Base-by-base conservation (phyloP, 2,888 invertebrate species). In the Petrophora chlorosata region DNA sequence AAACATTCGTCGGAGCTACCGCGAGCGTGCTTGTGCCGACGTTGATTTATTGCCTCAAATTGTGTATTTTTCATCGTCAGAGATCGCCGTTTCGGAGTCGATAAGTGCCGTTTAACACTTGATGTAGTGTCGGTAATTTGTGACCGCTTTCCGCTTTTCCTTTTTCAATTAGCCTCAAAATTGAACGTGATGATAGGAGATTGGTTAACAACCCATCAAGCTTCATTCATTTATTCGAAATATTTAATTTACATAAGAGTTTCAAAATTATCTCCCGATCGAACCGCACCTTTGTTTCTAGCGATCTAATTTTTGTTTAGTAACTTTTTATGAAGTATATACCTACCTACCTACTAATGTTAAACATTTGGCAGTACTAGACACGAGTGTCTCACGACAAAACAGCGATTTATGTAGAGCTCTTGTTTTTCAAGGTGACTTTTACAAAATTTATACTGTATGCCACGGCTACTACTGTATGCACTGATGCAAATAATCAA, bases 121-220 rank as follows among this genome's bases (percentile, higher is more conserved):
- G 90, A 90, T 90, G 69, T 88, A 90, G 89, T 90, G 89, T 85
- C 84, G 68, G 82, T 90, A 90, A 90, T 90, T 87, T 86, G 85
- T 81, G 83, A 71, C 70, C 74, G 73, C 71, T 76, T 76, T 76
- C 74, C 77, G 72, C 75, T 85, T 85, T 85, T 83, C 79, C 70
- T 77, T 87, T 89, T 88, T 90, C 90, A 89, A 90, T 90, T 88
- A 89, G 76, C 65, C 61, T 62, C 48, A n/a, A 85, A 87, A 90
- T 86, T 85, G 84, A 73, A 72, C 76, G 80, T 81, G 77, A 70
- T 76, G 79, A 71, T 74, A 66, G 63, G 56, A 59, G 67, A 72
- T 66, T 70, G 70, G 70, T 70, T 75, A 76, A 71, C 72, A 63
- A 68, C 66, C 65, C 59, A 65, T 70, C 71, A 64, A 61, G 64